phyloP scores from a whole-genome alignment of 2,888 invertebrate species.

The Nemoura dubitans region DNA sequence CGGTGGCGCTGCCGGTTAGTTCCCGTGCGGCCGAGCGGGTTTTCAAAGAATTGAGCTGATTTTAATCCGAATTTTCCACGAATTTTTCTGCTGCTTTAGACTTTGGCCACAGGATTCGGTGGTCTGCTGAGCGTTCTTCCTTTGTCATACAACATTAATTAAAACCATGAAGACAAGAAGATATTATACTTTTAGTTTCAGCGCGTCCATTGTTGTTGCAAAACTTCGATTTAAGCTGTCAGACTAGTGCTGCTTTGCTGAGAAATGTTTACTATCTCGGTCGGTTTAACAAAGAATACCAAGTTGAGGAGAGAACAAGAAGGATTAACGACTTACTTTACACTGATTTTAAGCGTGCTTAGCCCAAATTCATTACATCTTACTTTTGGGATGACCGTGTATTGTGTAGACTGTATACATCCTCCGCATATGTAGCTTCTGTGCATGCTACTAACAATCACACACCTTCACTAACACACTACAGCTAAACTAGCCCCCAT shows the following conservation, averaged over 20 bases:
- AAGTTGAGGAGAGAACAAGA: not conserved
- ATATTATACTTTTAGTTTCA: not conserved
- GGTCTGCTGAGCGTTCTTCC: not conserved
- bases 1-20: not conserved
- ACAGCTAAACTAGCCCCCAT: no score
- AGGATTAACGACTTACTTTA: not conserved
- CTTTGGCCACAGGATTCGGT: not conserved
- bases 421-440: no score
- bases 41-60: not conserved
- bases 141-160: not conserved
- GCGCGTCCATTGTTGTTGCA: not conserved
- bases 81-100: not conserved
- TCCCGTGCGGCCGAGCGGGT: not conserved
- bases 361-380: no score
- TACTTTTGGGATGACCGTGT: no score
- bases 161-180: not conserved
- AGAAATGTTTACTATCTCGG: not conserved
- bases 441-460: no score
- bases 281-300: not conserved
- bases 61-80: not conserved
- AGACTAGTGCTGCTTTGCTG: not conserved
- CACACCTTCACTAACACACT: no score
- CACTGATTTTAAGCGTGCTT: no score
- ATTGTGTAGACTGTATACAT: no score
- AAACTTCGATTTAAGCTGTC: not conserved